Conservation (phyloP, 2,113 vertebrate species). For the Silurus glanis region DNA sequence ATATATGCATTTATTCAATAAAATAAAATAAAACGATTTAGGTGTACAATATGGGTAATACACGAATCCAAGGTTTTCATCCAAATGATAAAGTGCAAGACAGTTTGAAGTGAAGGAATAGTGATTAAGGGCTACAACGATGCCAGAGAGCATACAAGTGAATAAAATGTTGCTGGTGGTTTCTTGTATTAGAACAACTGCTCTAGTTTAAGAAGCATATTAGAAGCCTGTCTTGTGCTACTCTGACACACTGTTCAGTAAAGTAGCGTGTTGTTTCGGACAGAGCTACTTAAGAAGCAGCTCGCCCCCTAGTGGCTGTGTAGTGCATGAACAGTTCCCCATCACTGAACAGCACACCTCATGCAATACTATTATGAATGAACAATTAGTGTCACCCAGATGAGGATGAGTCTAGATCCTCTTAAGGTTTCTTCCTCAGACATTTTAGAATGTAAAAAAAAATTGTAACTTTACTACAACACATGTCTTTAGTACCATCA, state of each 20-base stretch:
- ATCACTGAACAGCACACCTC: too few relatives aligned
- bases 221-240: not conserved
- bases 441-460: too few relatives aligned
- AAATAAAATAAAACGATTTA: not conserved
- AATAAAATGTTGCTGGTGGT: not conserved
- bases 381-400: too few relatives aligned
- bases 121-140: not conserved
- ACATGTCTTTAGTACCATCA: too few relatives aligned
- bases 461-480: too few relatives aligned
- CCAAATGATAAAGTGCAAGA: not conserved
- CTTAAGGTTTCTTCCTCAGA: too few relatives aligned
- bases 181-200: not conserved
- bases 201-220: not conserved
- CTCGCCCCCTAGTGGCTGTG: conserved; percentile 24
- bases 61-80: too few relatives aligned
- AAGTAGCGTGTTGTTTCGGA: not conserved
- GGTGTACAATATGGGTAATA: too few relatives aligned
- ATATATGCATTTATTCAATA: not conserved
- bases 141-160: not conserved
- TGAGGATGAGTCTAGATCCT: too few relatives aligned
- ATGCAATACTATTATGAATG: too few relatives aligned
- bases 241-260: not conserved
- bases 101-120: not conserved
- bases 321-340: not conserved
- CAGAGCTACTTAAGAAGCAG: not conserved